Conservation (phyloP, 2,888 invertebrate species). For the Andrena bucephala region DNA sequence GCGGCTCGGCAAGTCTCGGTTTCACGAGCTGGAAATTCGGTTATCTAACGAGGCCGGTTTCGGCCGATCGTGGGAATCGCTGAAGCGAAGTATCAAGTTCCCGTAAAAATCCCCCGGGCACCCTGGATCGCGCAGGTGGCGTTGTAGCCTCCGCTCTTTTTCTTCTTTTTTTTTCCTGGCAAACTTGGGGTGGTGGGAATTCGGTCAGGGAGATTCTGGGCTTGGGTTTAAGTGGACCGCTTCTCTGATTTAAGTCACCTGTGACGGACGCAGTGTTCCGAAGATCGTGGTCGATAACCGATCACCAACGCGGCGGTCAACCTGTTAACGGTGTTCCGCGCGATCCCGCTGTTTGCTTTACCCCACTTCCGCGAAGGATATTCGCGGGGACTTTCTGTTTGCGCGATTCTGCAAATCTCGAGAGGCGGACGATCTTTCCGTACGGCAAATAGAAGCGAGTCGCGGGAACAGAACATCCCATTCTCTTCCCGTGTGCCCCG, state of each 20-base stretch:
- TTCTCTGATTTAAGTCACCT: neutral
- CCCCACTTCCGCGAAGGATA: too few relatives aligned
- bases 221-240: neutral
- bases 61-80: constrained; percentile 41
- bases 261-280: neutral
- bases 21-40: neutral
- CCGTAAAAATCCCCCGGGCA: constrained; percentile 23
- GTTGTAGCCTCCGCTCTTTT: neutral
- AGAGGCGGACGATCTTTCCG: neutral
- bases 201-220: neutral
- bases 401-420: neutral
- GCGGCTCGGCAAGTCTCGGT: neutral
- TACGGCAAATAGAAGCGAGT: constrained; percentile 1
- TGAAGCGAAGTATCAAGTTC: constrained; percentile 25
- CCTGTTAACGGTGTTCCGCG: constrained; percentile 1
- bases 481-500: constrained; percentile 18
- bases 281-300: neutral
- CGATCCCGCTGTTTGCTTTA: neutral
- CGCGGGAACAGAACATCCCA: constrained; percentile 29
- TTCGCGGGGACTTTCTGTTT: neutral
- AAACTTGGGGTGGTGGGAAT: neutral
- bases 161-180: neutral
- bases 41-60: neutral
- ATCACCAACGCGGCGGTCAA: neutral
- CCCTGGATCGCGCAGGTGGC: constrained; percentile 23